A percentile compares a stretch with the other conserved stretches of the same genome.
Evolutionary conservation across 2,888 invertebrate genomes (phyloP).

Genomic region (Andrena minutula): DNA sequence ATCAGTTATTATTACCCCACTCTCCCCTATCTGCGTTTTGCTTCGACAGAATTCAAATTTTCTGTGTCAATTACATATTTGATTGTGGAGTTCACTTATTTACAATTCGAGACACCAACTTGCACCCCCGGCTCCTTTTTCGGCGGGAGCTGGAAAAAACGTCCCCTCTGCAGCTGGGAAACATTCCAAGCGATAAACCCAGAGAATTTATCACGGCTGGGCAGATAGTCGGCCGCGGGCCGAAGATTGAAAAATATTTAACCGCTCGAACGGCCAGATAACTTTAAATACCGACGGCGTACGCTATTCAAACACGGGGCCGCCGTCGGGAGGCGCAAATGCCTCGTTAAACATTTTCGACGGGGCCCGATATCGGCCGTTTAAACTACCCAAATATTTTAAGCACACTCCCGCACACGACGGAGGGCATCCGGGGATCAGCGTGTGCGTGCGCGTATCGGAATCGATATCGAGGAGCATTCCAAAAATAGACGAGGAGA

Average conservation of each 20-base stretch:
- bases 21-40: too few relatives aligned
- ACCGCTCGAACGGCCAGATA: constrained; percentile 22
- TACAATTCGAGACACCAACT: too few relatives aligned
- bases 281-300: constrained; percentile 30
- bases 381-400: constrained; percentile 36
- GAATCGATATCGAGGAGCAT: not conserved
- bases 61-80: too few relatives aligned
- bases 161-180: not conserved
- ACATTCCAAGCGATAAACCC: not conserved
- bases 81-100: too few relatives aligned
- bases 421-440: constrained; percentile 7
- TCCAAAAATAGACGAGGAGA: not conserved
- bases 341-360: constrained; percentile 47
- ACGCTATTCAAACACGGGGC: constrained; percentile 18
- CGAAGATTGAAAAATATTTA: constrained; percentile 38
- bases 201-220: constrained; percentile 13
- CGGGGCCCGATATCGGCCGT: constrained; percentile 10
- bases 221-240: not conserved
- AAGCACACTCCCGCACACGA: constrained; percentile 10
- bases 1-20: too few relatives aligned
- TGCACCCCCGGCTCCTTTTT: too few relatives aligned
- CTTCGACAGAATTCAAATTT: too few relatives aligned
- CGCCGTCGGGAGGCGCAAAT: constrained; percentile 17
- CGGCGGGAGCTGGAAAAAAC: not conserved
- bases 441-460: not conserved